Evolutionary conservation across 2,797 vertebrate genomes (phyloP).

Genomic region (Chaetodon trifasciatus): DNA sequence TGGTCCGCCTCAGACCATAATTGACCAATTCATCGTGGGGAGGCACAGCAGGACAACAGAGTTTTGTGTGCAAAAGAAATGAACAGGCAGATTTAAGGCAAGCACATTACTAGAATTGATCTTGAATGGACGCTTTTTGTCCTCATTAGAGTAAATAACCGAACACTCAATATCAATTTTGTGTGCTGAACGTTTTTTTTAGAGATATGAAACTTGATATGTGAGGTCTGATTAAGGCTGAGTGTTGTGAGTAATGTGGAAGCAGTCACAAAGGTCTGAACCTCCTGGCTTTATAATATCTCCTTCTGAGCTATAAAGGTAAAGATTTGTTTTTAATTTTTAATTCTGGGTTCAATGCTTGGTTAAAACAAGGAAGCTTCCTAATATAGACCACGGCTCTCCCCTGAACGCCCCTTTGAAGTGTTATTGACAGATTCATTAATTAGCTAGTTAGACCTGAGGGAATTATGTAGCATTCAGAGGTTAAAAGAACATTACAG

Average conservation of each 20-base stretch:
- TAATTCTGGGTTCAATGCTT: conserved; percentile 5
- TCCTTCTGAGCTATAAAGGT: not conserved
- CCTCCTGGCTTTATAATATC: not conserved
- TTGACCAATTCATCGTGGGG: conserved; percentile 5
- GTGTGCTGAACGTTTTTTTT: not conserved
- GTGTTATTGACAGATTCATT: conserved; percentile 45
- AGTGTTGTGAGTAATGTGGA: conserved; percentile 1
- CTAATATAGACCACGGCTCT: conserved; percentile 7
- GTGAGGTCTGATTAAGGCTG: not conserved
- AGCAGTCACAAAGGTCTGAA: not conserved
- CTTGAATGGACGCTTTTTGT: not conserved
- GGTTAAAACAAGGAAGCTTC: not conserved
- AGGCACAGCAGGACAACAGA: not conserved
- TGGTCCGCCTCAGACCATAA: not conserved
- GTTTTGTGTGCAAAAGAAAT: conserved; percentile 1
- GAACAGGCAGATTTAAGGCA: not conserved
- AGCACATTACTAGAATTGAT: not conserved
- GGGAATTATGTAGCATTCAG: not conserved
- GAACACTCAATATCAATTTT: not conserved
- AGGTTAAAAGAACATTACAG: conserved; percentile 15
- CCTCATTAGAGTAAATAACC: conserved; percentile 11
- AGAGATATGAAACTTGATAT: not conserved
- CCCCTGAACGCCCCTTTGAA: conserved; percentile 15
- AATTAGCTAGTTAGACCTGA: conserved; percentile 31
- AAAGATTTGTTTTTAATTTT: not conserved